These are phyloP conservation scores for Capitella teleta DNA, from an alignment of 1,140 invertebrate genomes.

Conservation along the genomic window DNA sequence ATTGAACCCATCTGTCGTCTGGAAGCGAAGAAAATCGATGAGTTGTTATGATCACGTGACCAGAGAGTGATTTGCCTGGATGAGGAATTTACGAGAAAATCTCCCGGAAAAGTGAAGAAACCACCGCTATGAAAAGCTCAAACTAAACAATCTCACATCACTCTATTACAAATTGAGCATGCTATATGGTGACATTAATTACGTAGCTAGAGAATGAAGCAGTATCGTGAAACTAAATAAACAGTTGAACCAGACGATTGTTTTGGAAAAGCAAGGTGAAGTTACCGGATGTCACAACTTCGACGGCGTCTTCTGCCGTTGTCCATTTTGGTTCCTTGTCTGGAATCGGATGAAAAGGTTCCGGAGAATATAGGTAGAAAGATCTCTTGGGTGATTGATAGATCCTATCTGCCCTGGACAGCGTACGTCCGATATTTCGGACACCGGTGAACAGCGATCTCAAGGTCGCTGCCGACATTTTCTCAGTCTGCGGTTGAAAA, in stretches of 20 bases:
- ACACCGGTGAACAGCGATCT: too few relatives aligned
- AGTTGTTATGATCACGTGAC: too few relatives aligned
- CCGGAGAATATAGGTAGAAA: constrained; percentile 35
- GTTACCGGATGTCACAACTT: constrained; percentile 8
- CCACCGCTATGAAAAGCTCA: not conserved
- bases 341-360: constrained; percentile 40
- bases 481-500: too few relatives aligned
- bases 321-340: constrained; percentile 35
- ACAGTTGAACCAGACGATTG: not conserved
- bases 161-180: not conserved
- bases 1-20: too few relatives aligned
- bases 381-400: too few relatives aligned
- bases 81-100: not conserved
- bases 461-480: too few relatives aligned
- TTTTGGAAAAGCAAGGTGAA: not conserved
- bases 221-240: not conserved
- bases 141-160: not conserved
- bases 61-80: too few relatives aligned
- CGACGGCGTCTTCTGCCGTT: constrained; percentile 34
- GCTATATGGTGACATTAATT: not conserved
- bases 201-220: not conserved
- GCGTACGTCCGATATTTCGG: too few relatives aligned
- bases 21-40: too few relatives aligned
- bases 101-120: not conserved
- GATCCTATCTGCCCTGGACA: too few relatives aligned